Conservation (phyloP, 2,113 vertebrate species). For the Dasyurus viverrinus region DNA sequence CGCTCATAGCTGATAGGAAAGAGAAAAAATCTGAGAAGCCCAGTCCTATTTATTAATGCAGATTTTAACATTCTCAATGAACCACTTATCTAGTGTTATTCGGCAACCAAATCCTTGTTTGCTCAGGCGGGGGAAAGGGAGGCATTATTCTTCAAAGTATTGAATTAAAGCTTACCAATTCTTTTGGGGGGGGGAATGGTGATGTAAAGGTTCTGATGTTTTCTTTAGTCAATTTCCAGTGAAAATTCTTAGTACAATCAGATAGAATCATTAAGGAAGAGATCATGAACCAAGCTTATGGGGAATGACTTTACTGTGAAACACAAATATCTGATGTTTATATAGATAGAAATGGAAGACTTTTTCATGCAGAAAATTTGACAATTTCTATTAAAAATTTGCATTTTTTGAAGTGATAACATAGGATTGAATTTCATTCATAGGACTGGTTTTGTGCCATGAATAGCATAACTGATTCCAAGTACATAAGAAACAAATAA, state of each 20-base stretch:
- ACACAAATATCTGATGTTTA: slow-evolving; percentile 28
- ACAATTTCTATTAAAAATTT: slow-evolving; percentile 27
- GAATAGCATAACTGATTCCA: slow-evolving; percentile 28
- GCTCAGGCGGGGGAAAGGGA: slow-evolving; percentile 70
- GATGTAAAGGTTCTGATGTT: slow-evolving; percentile 12
- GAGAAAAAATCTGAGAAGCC: slow-evolving; percentile 81
- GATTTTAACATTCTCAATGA: slow-evolving; percentile 86
- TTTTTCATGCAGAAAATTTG: slow-evolving; percentile 43
- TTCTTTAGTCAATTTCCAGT: slow-evolving; percentile 60
- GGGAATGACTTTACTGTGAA: slow-evolving; percentile 56
- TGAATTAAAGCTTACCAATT: slow-evolving; percentile 78
- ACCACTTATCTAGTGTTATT: slow-evolving; percentile 81
- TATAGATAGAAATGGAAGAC: slow-evolving; percentile 10
- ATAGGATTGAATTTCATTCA: slow-evolving; percentile 32
- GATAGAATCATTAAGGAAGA: slow-evolving; percentile 45
- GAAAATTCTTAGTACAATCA: slow-evolving; percentile 47
- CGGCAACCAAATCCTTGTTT: slow-evolving; percentile 84
- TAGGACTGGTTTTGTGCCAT: slow-evolving; percentile 22
- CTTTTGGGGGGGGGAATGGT: not conserved
- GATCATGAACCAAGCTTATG: slow-evolving; percentile 47
- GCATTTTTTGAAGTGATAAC: slow-evolving; percentile 35
- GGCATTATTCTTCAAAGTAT: slow-evolving; percentile 72
- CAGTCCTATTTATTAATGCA: slow-evolving; percentile 86
- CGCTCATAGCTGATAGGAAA: slow-evolving; percentile 84
- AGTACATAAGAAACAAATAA: not conserved